Evolutionary conservation across 2,113 vertebrate species (phyloP).

Genomic region (Cavia aperea): DNA sequence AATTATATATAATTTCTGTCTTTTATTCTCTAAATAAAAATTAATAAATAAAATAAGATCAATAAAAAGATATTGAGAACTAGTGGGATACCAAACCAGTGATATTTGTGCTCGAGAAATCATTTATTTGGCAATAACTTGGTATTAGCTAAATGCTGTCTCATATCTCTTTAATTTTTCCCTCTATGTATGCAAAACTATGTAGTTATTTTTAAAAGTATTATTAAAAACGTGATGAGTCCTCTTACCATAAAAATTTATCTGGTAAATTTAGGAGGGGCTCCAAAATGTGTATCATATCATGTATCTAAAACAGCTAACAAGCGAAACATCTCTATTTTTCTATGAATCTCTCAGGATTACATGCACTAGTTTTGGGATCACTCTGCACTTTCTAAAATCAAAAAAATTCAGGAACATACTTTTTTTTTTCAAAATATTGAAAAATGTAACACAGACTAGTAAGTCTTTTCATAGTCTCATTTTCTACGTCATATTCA

Average conservation of each 20-base stretch:
- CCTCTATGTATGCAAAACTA: not conserved
- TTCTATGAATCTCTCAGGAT: not conserved
- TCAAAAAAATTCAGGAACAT: not conserved
- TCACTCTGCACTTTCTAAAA: not conserved
- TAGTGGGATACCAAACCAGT: not conserved
- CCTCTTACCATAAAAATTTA: not conserved
- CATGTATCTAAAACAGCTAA: not conserved
- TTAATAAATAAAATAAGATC: not conserved
- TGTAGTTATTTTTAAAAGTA: not conserved
- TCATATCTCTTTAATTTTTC: not conserved
- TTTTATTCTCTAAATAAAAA: too few relatives aligned
- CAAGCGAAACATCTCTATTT: not conserved
- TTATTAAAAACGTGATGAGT: not conserved
- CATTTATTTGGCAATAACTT: not conserved
- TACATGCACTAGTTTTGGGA: not conserved
- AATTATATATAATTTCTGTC: too few relatives aligned
- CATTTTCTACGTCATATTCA: not conserved
- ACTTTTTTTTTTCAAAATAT: not conserved
- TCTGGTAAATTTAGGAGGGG: accelerated
- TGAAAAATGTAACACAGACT: not conserved
- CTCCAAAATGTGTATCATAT: not conserved
- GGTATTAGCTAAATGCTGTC: not conserved
- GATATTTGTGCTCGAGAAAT: not conserved
- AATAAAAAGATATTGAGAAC: not conserved
- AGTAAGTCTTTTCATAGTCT: not conserved